These are phyloP conservation scores for Plagiodera versicolora DNA, from an alignment of 2,888 invertebrate genomes.

Conservation along the genomic window DNA sequence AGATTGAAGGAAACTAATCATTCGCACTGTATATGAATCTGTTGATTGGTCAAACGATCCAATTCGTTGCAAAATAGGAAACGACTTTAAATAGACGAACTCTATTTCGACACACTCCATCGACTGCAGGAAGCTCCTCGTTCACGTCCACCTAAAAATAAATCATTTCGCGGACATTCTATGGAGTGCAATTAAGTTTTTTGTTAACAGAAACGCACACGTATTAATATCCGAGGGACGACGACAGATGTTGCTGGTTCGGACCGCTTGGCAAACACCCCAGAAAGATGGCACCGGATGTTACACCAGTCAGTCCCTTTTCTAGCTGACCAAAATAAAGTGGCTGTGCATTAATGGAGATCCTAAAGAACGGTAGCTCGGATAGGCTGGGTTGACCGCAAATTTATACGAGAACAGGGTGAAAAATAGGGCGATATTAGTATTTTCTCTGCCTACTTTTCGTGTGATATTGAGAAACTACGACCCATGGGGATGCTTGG, in stretches of 20 bases:
- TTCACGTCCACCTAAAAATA: slow-evolving; percentile 1
- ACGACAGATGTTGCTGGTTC: slow-evolving; percentile 22
- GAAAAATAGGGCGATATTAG: no score
- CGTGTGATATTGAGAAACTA: no score
- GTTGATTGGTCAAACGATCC: no score
- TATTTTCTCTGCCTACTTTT: no score
- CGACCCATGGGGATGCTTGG: no score
- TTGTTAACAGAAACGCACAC: slow-evolving; percentile 17
- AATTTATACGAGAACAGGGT: no score
- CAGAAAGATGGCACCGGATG: slow-evolving; percentile 30
- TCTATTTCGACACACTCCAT: background rate
- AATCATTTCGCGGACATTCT: background rate
- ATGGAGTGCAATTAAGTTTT: slow-evolving; percentile 23
- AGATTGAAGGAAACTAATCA: no score
- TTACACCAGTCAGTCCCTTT: slow-evolving; percentile 34
- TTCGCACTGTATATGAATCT: no score
- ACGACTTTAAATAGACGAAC: no score
- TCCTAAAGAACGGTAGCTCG: background rate
- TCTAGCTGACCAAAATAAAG: slow-evolving; percentile 36
- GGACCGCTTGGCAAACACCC: slow-evolving; percentile 20
- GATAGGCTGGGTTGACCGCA: background rate
- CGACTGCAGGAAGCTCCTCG: background rate
- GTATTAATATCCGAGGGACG: slow-evolving; percentile 22
- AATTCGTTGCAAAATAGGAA: no score
- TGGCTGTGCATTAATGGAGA: slow-evolving; percentile 35